These are phyloP conservation scores for Drosophila lutescens DNA, from an alignment of 2,888 invertebrate genomes.

Conservation along the genomic window DNA sequence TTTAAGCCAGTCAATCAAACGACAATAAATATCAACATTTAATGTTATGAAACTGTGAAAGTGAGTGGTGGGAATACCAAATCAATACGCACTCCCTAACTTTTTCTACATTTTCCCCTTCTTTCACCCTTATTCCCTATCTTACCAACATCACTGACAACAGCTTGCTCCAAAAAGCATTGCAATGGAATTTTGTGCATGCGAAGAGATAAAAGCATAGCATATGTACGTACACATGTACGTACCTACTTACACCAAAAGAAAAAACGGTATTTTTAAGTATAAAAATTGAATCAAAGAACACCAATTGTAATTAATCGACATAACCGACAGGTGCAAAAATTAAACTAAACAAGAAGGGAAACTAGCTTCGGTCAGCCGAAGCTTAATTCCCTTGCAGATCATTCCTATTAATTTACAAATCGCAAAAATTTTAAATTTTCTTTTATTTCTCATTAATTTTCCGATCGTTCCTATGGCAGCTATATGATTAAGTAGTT, in stretches of 20 bases:
- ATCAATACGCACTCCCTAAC: constrained; percentile 3
- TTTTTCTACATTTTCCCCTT: not conserved
- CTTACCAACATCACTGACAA: constrained; percentile 53
- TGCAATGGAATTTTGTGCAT: constrained; percentile 39
- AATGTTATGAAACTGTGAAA: not conserved
- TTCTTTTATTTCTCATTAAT: no score
- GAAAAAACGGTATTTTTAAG: not conserved
- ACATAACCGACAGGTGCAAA: no score
- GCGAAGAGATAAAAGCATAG: constrained; percentile 11
- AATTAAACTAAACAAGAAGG: no score
- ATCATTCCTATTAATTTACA: no score
- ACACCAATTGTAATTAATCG: no score
- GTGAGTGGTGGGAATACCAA: constrained; percentile 1
- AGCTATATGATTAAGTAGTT: no score
- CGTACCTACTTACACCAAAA: not conserved
- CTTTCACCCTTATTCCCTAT: not conserved
- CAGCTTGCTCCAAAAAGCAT: constrained; percentile 64
- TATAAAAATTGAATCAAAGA: no score
- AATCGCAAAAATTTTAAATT: no score
- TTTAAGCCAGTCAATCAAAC: constrained; percentile 5
- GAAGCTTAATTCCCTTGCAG: no score
- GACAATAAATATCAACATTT: constrained; percentile 5
- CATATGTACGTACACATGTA: constrained; percentile 4
- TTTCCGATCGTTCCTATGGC: no score
- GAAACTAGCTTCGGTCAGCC: no score